Evolutionary conservation across 2,888 invertebrate species (phyloP).

Genomic region (Deilephila porcellus): DNA sequence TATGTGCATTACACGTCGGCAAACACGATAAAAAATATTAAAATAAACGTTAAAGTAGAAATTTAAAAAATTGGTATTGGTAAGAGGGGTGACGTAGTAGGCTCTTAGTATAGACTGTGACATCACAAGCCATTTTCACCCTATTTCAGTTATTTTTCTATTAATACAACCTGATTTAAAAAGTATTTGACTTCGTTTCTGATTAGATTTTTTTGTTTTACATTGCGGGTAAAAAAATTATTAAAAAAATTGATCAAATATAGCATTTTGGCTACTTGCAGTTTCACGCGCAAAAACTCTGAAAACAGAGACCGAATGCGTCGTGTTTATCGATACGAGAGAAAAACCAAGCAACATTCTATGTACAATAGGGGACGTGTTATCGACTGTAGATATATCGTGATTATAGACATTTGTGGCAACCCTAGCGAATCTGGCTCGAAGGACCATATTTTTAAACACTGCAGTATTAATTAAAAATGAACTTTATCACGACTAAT

Average conservation of each 20-base stretch:
- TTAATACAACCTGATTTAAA: no score
- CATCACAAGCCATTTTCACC: no score
- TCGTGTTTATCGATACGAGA: constrained; percentile 12
- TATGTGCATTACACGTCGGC: no score
- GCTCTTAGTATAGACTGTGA: no score
- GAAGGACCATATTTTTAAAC: not conserved
- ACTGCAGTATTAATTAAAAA: not conserved
- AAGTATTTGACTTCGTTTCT: no score
- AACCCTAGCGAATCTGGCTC: not conserved
- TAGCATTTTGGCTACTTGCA: no score
- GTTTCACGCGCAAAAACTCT: not conserved
- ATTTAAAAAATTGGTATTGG: no score
- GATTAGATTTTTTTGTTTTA: not conserved
- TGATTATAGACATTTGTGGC: not conserved
- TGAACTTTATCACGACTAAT: not conserved
- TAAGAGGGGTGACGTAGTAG: no score
- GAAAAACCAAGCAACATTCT: constrained; percentile 18
- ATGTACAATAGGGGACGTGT: constrained; percentile 14
- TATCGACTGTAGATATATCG: not conserved
- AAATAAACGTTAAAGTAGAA: no score
- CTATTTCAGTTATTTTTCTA: no score
- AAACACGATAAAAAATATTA: no score
- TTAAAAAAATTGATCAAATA: no score
- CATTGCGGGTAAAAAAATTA: not conserved
- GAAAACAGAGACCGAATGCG: not conserved